Evolutionary conservation across 2,797 vertebrate species (phyloP).

Genomic region (Liasis olivaceus): DNA sequence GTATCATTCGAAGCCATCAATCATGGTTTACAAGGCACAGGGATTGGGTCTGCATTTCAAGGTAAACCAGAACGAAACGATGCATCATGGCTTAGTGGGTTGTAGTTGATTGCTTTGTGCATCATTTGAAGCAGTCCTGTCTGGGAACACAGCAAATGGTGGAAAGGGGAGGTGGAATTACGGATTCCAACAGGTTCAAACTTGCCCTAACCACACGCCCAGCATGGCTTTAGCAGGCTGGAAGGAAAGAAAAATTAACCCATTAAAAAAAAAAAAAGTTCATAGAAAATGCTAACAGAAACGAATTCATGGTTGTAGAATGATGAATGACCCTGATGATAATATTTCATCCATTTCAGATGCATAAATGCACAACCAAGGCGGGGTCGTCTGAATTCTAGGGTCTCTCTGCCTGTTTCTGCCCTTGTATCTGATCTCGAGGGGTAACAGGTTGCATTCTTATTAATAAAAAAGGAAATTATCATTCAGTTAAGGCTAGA

Average conservation of each 20-base stretch:
- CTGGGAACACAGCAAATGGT: neutral
- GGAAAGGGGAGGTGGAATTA: neutral
- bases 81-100: neutral
- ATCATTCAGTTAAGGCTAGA: slow-evolving; percentile 75
- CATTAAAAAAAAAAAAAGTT: slow-evolving; percentile 9
- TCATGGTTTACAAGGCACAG: neutral
- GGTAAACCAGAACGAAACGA: neutral
- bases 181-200: neutral
- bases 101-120: neutral
- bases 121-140: neutral
- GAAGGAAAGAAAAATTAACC: slow-evolving; percentile 6
- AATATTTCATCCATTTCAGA: slow-evolving; percentile 54
- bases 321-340: slow-evolving; percentile 53
- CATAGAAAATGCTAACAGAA: slow-evolving; percentile 31
- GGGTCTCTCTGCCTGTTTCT: slow-evolving; percentile 32
- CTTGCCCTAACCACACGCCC: neutral
- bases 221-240: neutral
- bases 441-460: slow-evolving; percentile 63
- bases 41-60: neutral
- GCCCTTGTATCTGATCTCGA: slow-evolving; percentile 55
- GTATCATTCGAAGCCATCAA: neutral
- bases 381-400: slow-evolving; percentile 47
- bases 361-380: slow-evolving; percentile 55
- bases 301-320: slow-evolving; percentile 40
- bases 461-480: slow-evolving; percentile 76